Base-by-base conservation (phyloP, 2,888 invertebrate genomes). In the Drosophila merina region DNA sequence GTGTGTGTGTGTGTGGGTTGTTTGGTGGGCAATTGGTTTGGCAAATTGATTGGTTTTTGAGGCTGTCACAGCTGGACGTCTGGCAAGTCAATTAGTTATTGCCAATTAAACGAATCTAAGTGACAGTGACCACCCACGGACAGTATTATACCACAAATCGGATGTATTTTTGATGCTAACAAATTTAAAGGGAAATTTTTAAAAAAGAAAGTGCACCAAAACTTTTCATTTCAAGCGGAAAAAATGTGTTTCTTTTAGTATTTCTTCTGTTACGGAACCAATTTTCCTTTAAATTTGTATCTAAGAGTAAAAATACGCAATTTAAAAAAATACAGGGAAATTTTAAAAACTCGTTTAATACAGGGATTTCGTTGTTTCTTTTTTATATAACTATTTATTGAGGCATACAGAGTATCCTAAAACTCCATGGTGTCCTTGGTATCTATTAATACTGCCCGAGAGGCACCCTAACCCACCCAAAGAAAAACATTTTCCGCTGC, bases 31-130 rank as follows among this genome's bases (percentile, higher is more conserved):
- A 47, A 47, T 63, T 56, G 51, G 55, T 56, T 60, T 63, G 51
- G 63, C 72, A 70, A 70, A 70, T 70, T 70, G 70, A 70, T 70
- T 70, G 70, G 63, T 63, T 70, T 70, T 70, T 63, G 70, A 63
- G 72, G 72, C 70, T 72, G 64, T 70, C 72, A 72, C 72, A 72
- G 72, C 50, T 62, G 69, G 72, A 60, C 69, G 56, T 67, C 72
- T 47, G 72, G 72, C 72, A 55, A 70, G 69, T 70, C 69, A 70
- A 72, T 70, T 70, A 70, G 69, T 70, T 72, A 70, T 70, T 72
- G 72, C 54, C 69, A 63, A 70, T 70, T 72, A 72, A 71, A 72
- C 62, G 50, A 58, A 68, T 33, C 60, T 9, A 48, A 60, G 63
- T 38, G 52, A 36, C 45, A 20, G 14, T 5, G 25, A 7, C 26